Evolutionary conservation across 2,888 invertebrate genomes (phyloP).

Genomic region (Drosophila fulvimacula): DNA sequence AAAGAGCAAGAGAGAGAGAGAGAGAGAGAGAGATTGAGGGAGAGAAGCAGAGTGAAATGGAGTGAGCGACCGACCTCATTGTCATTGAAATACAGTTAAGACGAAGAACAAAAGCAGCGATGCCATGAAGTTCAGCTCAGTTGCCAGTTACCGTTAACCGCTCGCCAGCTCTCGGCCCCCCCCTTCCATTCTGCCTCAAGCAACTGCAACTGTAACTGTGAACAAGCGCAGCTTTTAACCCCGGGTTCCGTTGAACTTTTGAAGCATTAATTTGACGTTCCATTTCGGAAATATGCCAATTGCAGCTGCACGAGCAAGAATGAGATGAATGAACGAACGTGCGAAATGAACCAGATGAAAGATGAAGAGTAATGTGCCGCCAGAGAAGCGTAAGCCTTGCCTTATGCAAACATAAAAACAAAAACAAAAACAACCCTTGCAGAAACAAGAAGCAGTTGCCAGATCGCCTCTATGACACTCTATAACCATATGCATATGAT

Average conservation of each 20-base stretch:
- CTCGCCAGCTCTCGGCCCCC: not conserved
- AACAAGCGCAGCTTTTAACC: conserved; percentile 53
- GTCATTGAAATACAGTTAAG: conserved; percentile 76
- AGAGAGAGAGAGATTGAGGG: not conserved
- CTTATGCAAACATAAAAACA: conserved; percentile 27
- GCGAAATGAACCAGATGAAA: conserved; percentile 3
- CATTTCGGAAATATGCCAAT: conserved; percentile 56
- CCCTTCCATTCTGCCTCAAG: not conserved
- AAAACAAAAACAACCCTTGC: conserved; percentile 6
- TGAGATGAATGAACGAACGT: conserved; percentile 17
- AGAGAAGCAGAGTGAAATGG: not conserved
- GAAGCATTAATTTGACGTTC: conserved; percentile 35
- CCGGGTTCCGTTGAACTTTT: conserved; percentile 48
- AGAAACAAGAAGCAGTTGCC: conserved; percentile 39
- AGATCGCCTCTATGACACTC: conserved; percentile 34
- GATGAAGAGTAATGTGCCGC: not conserved
- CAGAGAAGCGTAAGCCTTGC: not conserved
- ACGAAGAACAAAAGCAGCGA: conserved; percentile 33
- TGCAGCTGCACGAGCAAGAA: conserved; percentile 25
- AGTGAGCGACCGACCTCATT: conserved; percentile 59
- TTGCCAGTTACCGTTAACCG: conserved; percentile 47
- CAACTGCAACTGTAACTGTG: conserved; percentile 21
- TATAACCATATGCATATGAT: conserved; percentile 44
- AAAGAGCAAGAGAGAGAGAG: conserved; percentile 35
- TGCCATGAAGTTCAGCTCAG: conserved; percentile 39